phyloP scores from a whole-genome alignment of 2,797 vertebrate species.

The Melanotaenia nigrans region DNA sequence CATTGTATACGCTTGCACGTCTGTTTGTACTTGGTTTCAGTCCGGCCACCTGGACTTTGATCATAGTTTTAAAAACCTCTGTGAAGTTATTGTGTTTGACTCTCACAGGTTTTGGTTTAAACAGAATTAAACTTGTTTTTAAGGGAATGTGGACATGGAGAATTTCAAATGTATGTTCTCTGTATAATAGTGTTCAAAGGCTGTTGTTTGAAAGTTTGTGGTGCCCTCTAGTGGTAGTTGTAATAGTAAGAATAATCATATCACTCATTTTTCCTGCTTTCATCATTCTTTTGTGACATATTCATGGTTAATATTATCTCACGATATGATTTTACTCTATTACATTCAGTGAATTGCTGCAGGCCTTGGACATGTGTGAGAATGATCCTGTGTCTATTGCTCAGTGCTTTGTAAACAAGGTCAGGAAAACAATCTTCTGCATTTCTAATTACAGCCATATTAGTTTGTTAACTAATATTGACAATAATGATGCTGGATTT shows the following conservation, averaged over 20 bases:
- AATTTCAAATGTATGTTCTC: constrained; percentile 2
- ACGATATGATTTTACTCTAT: not conserved
- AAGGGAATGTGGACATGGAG: not conserved
- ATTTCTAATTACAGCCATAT: not conserved
- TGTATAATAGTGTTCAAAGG: not conserved
- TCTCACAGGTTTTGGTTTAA: constrained; percentile 19
- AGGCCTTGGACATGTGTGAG: constrained; percentile 92
- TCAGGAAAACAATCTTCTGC: constrained; percentile 62
- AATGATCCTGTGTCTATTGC: constrained; percentile 93
- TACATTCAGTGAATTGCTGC: constrained; percentile 88
- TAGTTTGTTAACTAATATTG: not conserved
- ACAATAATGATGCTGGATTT: constrained; percentile 26
- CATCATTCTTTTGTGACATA: not conserved
- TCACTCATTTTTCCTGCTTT: not conserved
- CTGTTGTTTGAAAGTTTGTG: constrained; percentile 26
- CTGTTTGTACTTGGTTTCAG: constrained; percentile 19
- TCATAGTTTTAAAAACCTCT: constrained; percentile 7
- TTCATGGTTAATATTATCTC: not conserved
- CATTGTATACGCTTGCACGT: constrained; percentile 18
- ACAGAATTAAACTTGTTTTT: constrained; percentile 18
- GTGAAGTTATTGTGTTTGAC: constrained; percentile 13
- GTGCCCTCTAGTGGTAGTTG: constrained; percentile 60
- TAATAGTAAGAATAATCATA: not conserved
- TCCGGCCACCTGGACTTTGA: constrained; percentile 11
- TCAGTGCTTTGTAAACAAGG: constrained; percentile 93